phyloP scores from a whole-genome alignment of 2,113 vertebrate genomes.

The Heliornis fulica region DNA sequence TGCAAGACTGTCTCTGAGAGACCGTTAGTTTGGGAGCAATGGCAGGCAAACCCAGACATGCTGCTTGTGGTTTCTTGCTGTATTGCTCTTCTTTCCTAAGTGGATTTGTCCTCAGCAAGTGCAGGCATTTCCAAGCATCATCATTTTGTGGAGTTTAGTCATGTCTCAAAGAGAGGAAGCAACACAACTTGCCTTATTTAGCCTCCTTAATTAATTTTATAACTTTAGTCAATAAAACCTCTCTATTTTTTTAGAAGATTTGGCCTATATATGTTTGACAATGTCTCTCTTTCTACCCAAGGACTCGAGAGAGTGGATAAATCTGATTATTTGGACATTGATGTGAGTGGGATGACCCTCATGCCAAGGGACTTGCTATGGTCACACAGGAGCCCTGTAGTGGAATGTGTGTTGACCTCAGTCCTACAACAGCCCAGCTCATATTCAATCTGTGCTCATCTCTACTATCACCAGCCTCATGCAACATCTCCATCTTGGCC shows the following conservation, averaged over 20 bases:
- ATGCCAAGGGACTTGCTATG: not conserved
- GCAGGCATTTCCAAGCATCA: not conserved
- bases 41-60: not conserved
- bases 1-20: not conserved
- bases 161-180: not conserved
- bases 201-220: not conserved
- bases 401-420: not conserved
- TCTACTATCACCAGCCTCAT: not conserved
- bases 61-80: not conserved
- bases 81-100: not conserved
- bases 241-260: not conserved
- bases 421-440: not conserved
- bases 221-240: not conserved
- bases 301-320: not conserved
- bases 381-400: not conserved
- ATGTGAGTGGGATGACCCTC: not conserved
- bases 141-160: not conserved
- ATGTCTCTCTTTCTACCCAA: not conserved
- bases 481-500: not conserved
- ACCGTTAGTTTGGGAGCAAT: not conserved
- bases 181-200: not conserved
- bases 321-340: not conserved
- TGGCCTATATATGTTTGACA: not conserved
- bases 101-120: not conserved
- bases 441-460: not conserved